Evolutionary conservation across 2,888 invertebrate species (phyloP).

Genomic region (Miltochrista miniata): DNA sequence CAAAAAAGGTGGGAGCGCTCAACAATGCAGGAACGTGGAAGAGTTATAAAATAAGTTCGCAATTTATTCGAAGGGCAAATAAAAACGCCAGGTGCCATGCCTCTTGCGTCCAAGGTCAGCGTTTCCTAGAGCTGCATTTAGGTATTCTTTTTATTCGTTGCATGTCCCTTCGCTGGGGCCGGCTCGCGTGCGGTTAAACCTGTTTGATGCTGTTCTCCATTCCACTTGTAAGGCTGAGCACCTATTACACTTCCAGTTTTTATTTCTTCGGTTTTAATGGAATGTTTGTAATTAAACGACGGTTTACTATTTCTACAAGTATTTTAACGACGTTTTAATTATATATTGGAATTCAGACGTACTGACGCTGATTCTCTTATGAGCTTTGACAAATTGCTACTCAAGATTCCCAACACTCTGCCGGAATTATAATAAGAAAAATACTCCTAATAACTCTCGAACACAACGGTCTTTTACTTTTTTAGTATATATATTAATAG

Average conservation of each 20-base stretch:
- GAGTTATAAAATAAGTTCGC: constrained; percentile 73
- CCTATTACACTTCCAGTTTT: constrained; percentile 64
- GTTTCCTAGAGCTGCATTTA: constrained; percentile 83
- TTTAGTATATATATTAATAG: too few relatives aligned
- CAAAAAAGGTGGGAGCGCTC: constrained; percentile 33
- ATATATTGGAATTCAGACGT: constrained; percentile 19
- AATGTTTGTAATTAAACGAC: constrained; percentile 50
- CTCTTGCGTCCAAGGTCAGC: constrained; percentile 80
- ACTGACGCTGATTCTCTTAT: neutral
- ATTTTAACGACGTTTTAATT: constrained; percentile 40
- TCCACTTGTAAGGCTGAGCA: constrained; percentile 66
- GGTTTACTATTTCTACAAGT: constrained; percentile 38
- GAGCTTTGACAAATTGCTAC: neutral
- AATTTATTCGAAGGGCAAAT: constrained; percentile 76
- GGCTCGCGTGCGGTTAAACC: constrained; percentile 80
- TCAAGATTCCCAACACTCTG: neutral
- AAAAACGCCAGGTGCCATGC: constrained; percentile 82
- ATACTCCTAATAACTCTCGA: neutral
- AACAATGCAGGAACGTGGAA: constrained; percentile 44
- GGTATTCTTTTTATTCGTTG: constrained; percentile 80
- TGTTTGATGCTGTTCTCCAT: constrained; percentile 73
- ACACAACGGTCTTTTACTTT: neutral
- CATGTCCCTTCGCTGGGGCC: constrained; percentile 72
- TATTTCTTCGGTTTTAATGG: constrained; percentile 54
- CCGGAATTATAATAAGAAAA: neutral